phyloP scores from a whole-genome alignment of 2,113 vertebrate species.

The Tetrax tetrax region DNA sequence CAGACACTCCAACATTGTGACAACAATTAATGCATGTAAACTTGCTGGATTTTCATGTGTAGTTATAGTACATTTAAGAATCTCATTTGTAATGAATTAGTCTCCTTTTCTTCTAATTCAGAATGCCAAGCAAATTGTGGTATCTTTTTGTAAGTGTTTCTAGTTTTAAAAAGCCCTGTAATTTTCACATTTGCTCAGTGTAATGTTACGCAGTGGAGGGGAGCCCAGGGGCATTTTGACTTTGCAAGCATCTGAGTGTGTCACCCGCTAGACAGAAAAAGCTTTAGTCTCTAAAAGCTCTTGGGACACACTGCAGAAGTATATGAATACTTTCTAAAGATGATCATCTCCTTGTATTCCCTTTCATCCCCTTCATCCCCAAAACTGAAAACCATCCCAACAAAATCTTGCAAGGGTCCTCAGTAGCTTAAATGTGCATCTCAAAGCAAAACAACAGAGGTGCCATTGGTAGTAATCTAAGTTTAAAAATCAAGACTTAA shows the following conservation, averaged over 20 bases:
- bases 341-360: not conserved
- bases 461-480: not conserved
- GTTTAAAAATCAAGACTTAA: not conserved
- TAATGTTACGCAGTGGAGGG: not conserved
- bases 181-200: not conserved
- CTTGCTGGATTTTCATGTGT: conserved; percentile 8
- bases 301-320: not conserved
- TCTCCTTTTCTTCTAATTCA: not conserved
- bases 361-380: not conserved
- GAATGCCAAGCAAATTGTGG: not conserved
- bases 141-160: not conserved
- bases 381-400: not conserved
- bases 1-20: not conserved
- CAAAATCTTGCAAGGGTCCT: not conserved
- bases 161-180: not conserved
- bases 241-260: not conserved
- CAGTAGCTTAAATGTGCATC: not conserved
- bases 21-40: conserved; percentile 26
- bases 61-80: conserved; percentile 3
- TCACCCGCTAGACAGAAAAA: not conserved
- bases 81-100: conserved; percentile 1
- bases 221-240: not conserved
- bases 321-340: not conserved
- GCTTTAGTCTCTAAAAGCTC: not conserved
- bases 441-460: not conserved